Conservation (phyloP, 1,140 invertebrate species). For the Bradysia coprophila region DNA sequence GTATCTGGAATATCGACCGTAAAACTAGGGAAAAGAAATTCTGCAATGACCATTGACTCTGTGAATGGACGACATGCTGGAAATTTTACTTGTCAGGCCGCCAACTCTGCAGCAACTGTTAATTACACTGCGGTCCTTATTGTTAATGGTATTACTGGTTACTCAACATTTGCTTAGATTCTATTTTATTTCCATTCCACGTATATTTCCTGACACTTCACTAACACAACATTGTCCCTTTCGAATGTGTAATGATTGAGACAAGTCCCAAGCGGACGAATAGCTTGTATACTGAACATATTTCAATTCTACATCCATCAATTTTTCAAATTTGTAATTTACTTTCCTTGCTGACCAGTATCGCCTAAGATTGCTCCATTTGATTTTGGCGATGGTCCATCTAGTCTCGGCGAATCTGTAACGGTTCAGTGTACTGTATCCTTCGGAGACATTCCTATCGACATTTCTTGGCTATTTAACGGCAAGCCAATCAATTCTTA, state of each 20-base stretch:
- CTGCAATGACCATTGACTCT: constrained; percentile 53
- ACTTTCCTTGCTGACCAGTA: too few relatives aligned
- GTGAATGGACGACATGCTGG: constrained; percentile 33
- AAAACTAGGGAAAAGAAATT: constrained; percentile 32
- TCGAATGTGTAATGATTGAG: too few relatives aligned
- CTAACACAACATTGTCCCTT: too few relatives aligned
- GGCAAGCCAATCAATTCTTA: constrained; percentile 38
- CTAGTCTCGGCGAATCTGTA: constrained; percentile 48
- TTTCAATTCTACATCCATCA: too few relatives aligned
- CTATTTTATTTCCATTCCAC: too few relatives aligned
- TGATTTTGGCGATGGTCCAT: constrained; percentile 41
- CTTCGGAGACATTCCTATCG: constrained; percentile 46
- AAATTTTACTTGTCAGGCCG: constrained; percentile 39
- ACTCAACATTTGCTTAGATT: too few relatives aligned
- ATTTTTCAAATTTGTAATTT: too few relatives aligned
- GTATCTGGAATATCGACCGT: constrained; percentile 25
- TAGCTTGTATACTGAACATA: too few relatives aligned
- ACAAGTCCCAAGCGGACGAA: too few relatives aligned
- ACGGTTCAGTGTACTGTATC: constrained; percentile 46
- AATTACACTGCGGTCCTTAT: constrained; percentile 3
- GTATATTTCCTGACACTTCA: too few relatives aligned
- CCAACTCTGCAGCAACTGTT: constrained; percentile 26
- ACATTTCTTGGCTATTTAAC: constrained; percentile 46
- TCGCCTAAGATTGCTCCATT: constrained; percentile 46
- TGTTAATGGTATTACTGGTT: constrained; percentile 7